Evolutionary conservation across 53 echinoderm and acorn worm genomes (phyloP), one percentile per base, ranked within the genome.

Genomic region (Henricia sp.): DNA sequence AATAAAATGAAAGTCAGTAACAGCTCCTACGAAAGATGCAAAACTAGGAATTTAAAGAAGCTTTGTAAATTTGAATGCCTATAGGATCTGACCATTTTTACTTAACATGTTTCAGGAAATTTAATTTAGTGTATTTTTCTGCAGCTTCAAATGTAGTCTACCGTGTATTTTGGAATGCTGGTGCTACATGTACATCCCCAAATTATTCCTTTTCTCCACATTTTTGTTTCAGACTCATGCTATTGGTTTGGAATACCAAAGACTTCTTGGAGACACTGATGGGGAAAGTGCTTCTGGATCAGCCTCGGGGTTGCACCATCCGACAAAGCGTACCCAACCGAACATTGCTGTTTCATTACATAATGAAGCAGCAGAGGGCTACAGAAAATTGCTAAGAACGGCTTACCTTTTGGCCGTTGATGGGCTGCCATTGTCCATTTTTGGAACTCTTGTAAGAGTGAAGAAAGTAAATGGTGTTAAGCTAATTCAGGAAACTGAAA

Each of bases 381-480:
- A 87, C 44, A 37, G 82, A 60, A 87, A 87, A 50, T 44, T 87
- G 78, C 43, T 87, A 27, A 70, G 38, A 69, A 78, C 68, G 38
- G 80, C 88, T 29, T 87, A 80, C 32, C 37, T 52, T 9, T n/a
- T 87, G 71, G 88, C 88, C 29, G 73, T 72, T 41, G 80, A 66
- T 37, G 88, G 88, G 16, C 70, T 66, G 20, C 88, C 88, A 24
- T 57, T 87, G 8, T 76, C 70, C 29, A 64, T 48, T 44, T 74
- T 86, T 24, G 44, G 41, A 25, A 74, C 86, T 44, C 23, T 86
- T 17, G 91, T 86, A 3, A 86, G 39, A 17, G 82, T 91, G 34
- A 74, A 91, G 37, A 91, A 91, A 71, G 50, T 24, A 37, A 82
- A 91, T 43, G 70, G 83, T 0, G 83, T 91, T 3, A 64, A 57